Base-by-base conservation (phyloP, 1,140 invertebrate genomes). In the Drosophila athabasca region DNA sequence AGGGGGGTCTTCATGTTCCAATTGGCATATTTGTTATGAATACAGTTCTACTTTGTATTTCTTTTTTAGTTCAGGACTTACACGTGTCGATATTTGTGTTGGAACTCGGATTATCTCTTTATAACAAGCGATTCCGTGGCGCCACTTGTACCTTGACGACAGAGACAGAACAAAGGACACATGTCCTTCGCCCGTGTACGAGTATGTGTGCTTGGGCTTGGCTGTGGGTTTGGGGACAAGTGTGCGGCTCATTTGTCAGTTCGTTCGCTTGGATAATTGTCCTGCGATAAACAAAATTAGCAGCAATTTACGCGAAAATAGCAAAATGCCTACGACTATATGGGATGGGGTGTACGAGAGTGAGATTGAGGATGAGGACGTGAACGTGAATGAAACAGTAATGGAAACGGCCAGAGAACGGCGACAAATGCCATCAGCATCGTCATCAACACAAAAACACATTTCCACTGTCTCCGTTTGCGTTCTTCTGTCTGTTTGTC, bases 221-320 rank as follows among this genome's bases (percentile, higher is more conserved):
- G 15, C 15, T 43, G 46, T 57, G 31, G 53, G 44, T 71, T 52
- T 53, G 50, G 43, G 53, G 41, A 62, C 71, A 68, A 76, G 53
- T 76, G 72, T 83, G 61, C 59, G 88, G 82, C 88, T 90, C 88
- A 90, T 90, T 90, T 90, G 88, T 90, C 88, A 90, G 88, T 79
- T 84, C 88, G 80, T 90, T 90, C 88, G 74, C 69, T 81, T 90
- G 88, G 88, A 90, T 90, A 90, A 90, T 90, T 90, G 88, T 90
- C 76, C 88, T 83, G 83, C 88, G 82, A 90, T 90, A 90, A 90
- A 90, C 88, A 84, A 90, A 90, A 90, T 90, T 90, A 90, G 88
- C 88, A 90, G 88, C 88, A 88, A 90, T 90, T 90, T 90, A 84
- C 79, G 88, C 85, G 84, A 73, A 85, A 80, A 79, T 82, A 62